phyloP scores from a whole-genome alignment of 23 tunicate species.

The Halocynthia aurantium region DNA sequence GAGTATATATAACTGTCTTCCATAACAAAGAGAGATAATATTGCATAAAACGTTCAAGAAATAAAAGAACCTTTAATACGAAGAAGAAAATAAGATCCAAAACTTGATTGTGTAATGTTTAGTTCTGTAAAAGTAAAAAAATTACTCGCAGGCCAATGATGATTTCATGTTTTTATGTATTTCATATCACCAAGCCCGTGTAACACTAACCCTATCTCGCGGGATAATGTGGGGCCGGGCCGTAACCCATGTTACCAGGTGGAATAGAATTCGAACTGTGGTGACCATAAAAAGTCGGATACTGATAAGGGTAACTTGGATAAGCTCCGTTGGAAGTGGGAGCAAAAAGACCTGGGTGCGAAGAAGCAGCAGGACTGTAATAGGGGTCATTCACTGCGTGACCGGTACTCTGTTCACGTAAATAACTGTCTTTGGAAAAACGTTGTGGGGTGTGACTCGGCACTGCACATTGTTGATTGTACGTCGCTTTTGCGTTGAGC shows the following conservation, averaged over 20 bases:
- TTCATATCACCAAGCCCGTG: too few species aligned
- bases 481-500: background rate
- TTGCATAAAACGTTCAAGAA: too few species aligned
- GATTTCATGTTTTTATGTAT: too few species aligned
- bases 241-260: constrained; percentile 18
- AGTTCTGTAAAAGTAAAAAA: too few species aligned
- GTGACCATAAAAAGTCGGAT: constrained; percentile 9
- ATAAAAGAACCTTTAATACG: too few species aligned
- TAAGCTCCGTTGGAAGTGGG: constrained; percentile 11
- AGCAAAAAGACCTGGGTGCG: background rate
- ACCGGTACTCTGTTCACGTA: background rate
- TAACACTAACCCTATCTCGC: background rate
- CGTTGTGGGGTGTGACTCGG: background rate
- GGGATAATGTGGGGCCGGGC: constrained; percentile 16
- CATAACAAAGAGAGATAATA: too few species aligned
- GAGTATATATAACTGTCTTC: too few species aligned
- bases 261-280: constrained; percentile 8
- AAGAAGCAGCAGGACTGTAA: background rate
- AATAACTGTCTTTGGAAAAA: too few species aligned
- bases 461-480: background rate
- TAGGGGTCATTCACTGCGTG: background rate
- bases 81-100: too few species aligned
- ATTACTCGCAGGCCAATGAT: too few species aligned
- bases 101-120: too few species aligned
- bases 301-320: constrained; percentile 12